Base-by-base conservation (phyloP, 2,113 vertebrate genomes). In the Salvelinus fontinalis region DNA sequence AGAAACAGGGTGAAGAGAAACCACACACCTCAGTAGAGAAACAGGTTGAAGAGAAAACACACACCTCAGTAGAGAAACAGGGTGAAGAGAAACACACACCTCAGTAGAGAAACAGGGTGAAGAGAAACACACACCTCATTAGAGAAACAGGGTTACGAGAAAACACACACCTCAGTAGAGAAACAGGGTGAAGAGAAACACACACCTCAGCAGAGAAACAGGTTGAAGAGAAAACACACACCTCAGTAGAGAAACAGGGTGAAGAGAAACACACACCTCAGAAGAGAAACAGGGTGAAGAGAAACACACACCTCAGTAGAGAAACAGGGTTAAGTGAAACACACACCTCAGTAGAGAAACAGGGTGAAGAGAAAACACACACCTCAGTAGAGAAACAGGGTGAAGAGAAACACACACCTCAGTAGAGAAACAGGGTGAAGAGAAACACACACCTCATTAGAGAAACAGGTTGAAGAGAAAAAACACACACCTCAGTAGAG, bases 291-390 rank as follows among this genome's bases (percentile, higher is more conserved):
- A 34, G 48, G 48, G 48, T 51, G 0, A 73, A 1, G 65, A 77
- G 49, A 70, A 67, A 27, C 44, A 39, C 57, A 26, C 62, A 74
- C 73, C 48, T 13, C 48, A 51, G 34, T 34, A 64, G 34, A 44
- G 27, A 62, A 69, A 68, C 48, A 11, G 48, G 48, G 48, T 51
- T 0, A 75, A 1, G 65, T 75, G 59, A 70, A 67, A 27, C 44
- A 39, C 49, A 26, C 62, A 71, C 71, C 29, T 31, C 29, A 31
- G 29, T 31, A 31, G 29, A 31, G 4, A 31, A 31, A 31, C 29
- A 31, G 29, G 29, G 4, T 5, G 0, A 31, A 31, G 29, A 31
- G 29, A 29, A n/a, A 29, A 29, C 4, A 29, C 29, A 29, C 48
- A 51, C 9, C 48, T 2, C 22, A 66, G 11, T 26, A 26, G 64